Percentiles rank a stretch among this genome's conserved stretches.
Conservation (phyloP, 2,888 invertebrate genomes). For the Drosophila nigritarsus region DNA sequence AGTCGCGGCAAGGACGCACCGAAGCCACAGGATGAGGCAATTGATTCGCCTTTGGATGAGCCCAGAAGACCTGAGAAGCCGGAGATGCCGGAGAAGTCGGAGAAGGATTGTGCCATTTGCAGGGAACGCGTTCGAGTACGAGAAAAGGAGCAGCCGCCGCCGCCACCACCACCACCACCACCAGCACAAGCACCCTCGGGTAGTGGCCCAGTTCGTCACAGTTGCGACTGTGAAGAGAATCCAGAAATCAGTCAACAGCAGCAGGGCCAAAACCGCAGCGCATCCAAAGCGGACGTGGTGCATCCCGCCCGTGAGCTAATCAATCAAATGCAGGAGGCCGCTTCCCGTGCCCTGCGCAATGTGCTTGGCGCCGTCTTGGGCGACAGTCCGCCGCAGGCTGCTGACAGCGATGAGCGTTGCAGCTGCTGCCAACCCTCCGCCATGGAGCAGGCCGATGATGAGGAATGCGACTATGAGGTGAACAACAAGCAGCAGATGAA, state of each 20-base stretch:
- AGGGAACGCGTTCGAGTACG: slow-evolving; percentile 42
- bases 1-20: slow-evolving; percentile 24
- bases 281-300: slow-evolving; percentile 21
- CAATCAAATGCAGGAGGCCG: slow-evolving; percentile 53
- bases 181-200: slow-evolving; percentile 9
- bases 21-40: slow-evolving; percentile 3
- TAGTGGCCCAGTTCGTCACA: slow-evolving; percentile 16
- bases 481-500: slow-evolving; percentile 36
- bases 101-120: slow-evolving; percentile 55
- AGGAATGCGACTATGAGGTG: slow-evolving; percentile 25
- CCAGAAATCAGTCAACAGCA: neutral
- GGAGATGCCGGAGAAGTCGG: slow-evolving; percentile 8
- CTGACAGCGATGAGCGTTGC: slow-evolving; percentile 17
- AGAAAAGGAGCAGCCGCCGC: slow-evolving; percentile 27
- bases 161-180: slow-evolving; percentile 41
- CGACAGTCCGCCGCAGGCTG: neutral
- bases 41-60: neutral
- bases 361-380: slow-evolving; percentile 50
- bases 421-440: neutral
- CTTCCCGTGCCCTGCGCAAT: slow-evolving; percentile 50
- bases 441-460: slow-evolving; percentile 32
- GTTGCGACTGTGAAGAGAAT: slow-evolving; percentile 61
- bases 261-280: neutral
- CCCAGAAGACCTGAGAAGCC: neutral
- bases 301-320: slow-evolving; percentile 53